Evolutionary conservation across 2,797 vertebrate species (phyloP).

Genomic region (Valencia hispanica): DNA sequence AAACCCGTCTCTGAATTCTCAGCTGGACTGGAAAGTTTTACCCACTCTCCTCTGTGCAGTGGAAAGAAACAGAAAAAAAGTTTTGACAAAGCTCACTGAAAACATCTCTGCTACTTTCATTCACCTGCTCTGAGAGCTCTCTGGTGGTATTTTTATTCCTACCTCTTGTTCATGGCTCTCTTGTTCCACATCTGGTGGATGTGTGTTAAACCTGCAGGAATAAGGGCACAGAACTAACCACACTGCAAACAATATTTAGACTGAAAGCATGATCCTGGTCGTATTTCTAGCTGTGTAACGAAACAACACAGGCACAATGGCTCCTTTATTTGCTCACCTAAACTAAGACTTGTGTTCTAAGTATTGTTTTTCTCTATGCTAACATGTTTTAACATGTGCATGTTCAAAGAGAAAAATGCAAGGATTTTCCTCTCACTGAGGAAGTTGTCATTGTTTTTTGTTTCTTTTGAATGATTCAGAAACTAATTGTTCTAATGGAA

Average conservation of each 20-base stretch:
- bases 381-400: constrained; percentile 41
- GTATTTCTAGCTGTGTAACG: constrained; percentile 28
- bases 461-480: too few species aligned
- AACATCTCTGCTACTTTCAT: constrained; percentile 17
- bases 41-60: neutral
- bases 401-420: neutral
- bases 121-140: constrained; percentile 6
- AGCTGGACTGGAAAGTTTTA: constrained; percentile 40
- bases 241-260: constrained; percentile 64
- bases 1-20: constrained; percentile 26
- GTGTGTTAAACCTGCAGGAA: constrained; percentile 27
- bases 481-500: neutral
- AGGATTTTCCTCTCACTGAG: neutral
- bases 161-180: neutral
- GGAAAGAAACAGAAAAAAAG: constrained; percentile 2
- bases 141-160: constrained; percentile 12
- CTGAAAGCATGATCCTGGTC: constrained; percentile 34
- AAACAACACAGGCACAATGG: constrained; percentile 33
- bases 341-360: constrained; percentile 13
- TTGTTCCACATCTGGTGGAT: constrained; percentile 39
- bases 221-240: constrained; percentile 21
- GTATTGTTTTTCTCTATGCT: constrained; percentile 20
- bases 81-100: constrained; percentile 2
- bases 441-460: too few species aligned
- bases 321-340: constrained; percentile 45